Percentiles rank a stretch among this genome's conserved stretches.
phyloP scores from a whole-genome alignment of 2,888 invertebrate species.

The Theodoxus fluviatilis region DNA sequence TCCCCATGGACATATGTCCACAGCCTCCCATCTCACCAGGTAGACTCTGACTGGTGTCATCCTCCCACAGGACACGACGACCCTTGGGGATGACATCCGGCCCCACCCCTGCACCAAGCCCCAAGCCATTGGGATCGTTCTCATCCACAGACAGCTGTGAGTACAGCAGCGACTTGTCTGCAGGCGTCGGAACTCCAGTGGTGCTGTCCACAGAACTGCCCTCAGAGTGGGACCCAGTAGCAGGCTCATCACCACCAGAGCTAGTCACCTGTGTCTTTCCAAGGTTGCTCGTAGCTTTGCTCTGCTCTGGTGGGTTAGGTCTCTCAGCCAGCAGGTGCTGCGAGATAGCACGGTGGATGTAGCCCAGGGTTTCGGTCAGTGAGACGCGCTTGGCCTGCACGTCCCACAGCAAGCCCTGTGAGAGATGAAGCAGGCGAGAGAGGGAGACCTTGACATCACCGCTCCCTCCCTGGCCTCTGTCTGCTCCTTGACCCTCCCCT shows the following conservation, averaged over 20 bases:
- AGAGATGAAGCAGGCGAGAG: conserved; percentile 39
- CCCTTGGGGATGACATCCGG: conserved; percentile 20
- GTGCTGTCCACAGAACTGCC: not conserved
- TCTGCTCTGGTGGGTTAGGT: not conserved
- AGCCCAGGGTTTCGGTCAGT: conserved; percentile 53
- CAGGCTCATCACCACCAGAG: not conserved
- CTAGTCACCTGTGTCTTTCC: not conserved
- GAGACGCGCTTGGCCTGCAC: conserved; percentile 54
- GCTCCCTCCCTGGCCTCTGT: not conserved
- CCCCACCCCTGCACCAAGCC: conserved; percentile 27
- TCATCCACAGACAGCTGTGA: too few species aligned
- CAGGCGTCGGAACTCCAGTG: too few species aligned
- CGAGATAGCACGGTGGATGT: conserved; percentile 56
- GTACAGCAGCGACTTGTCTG: too few species aligned
- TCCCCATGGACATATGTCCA: conserved; percentile 34
- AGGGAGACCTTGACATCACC: conserved; percentile 28
- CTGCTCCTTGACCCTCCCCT: not conserved
- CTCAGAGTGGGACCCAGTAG: not conserved
- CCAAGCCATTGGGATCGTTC: too few species aligned
- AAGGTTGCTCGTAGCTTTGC: not conserved
- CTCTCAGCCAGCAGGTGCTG: conserved; percentile 41
- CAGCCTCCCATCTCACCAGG: not conserved
- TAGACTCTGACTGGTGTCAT: conserved; percentile 40
- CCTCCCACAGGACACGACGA: conserved; percentile 48
- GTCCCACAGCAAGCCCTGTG: conserved; percentile 55